A percentile compares a stretch with the other conserved stretches of the same genome.
phyloP scores from a whole-genome alignment of 1,140 invertebrate species.

The Dendrolimus kikuchii region DNA sequence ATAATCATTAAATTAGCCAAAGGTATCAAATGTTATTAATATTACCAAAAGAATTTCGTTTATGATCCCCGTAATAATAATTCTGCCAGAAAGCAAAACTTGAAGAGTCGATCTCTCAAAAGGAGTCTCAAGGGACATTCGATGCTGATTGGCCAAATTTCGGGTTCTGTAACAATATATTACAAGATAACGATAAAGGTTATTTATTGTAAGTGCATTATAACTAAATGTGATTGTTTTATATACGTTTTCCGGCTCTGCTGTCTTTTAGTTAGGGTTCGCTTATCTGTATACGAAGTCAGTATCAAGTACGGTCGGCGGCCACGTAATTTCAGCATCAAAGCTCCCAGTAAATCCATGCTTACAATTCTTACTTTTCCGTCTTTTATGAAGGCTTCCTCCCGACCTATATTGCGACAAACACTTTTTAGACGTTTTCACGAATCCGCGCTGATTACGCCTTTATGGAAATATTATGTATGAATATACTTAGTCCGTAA shows the following conservation, averaged over 20 bases:
- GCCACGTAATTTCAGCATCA: conserved; percentile 54
- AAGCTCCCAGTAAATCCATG: conserved; percentile 49
- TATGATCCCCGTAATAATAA: conserved; percentile 55
- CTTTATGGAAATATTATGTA: not conserved
- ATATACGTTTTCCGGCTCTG: conserved; percentile 35
- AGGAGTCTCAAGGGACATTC: conserved; percentile 20
- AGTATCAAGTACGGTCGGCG: conserved; percentile 50
- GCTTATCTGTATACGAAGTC: conserved; percentile 30
- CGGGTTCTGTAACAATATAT: conserved; percentile 22
- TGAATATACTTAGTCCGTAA: conserved; percentile 51
- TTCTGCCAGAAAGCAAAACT: conserved; percentile 50
- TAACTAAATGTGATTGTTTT: too few relatives aligned
- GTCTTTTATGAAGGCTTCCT: conserved; percentile 45
- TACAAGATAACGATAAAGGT: not conserved
- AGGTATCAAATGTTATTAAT: not conserved
- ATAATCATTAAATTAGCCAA: not conserved
- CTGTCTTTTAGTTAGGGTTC: conserved; percentile 25
- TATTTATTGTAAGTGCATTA: not conserved
- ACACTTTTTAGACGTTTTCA: not conserved
- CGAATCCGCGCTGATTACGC: not conserved
- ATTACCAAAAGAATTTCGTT: conserved; percentile 54
- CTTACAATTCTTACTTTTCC: conserved; percentile 46
- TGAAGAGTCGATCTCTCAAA: conserved; percentile 47
- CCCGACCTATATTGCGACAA: conserved; percentile 30
- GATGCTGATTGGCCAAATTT: conserved; percentile 23